Evolutionary conservation across 2,113 vertebrate genomes (phyloP), one percentile per base, ranked within the genome.

Genomic region (Myrmophylax atrothorax): DNA sequence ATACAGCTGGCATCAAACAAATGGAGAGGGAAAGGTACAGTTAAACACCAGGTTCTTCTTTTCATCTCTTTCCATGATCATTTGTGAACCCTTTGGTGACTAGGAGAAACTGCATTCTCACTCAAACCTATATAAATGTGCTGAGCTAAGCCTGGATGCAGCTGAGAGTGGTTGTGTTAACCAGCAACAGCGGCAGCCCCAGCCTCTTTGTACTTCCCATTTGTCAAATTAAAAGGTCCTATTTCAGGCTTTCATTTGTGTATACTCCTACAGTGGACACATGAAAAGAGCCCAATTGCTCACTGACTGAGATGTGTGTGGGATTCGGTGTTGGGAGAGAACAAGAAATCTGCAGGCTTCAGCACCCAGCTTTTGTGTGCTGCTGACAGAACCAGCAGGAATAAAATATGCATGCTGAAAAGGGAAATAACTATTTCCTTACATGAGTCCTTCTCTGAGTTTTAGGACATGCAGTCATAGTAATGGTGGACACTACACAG

Each of bases 181-280:
- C 66, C 73, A 92, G 69, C 56, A 81, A 37, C 69, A 72, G 40
- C 5, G 6, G 49, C 69, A 70, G 64, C 44, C 62, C 69, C 66
- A 82, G 77, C 53, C 64, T 72, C 87, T 89, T 77, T 84, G 62
- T 89, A 40, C 26, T 91, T 87, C n/a, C 53, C 69, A 58, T 91
- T 87, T 92, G 77, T 87, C 77, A 92, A 47, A 84, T 55, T 62
- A 81, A 87, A 84, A 93, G 31, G 49, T 72, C 66, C 69, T 78
- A 14, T 91, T 91, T 86, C 74, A 70, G 40, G 60, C 40, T 86
- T 83, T 88, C 50, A 40, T 53, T 89, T 67, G 44, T 40, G 35
- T 62, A 38, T 74, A 56, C 38, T 92, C 60, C 91, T 74, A 88
- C 85, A 82, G 74, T 67, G 84, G 94, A 90, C 89, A 81, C 64